phyloP scores from a whole-genome alignment of 2,797 vertebrate genomes.

The Liasis olivaceus region DNA sequence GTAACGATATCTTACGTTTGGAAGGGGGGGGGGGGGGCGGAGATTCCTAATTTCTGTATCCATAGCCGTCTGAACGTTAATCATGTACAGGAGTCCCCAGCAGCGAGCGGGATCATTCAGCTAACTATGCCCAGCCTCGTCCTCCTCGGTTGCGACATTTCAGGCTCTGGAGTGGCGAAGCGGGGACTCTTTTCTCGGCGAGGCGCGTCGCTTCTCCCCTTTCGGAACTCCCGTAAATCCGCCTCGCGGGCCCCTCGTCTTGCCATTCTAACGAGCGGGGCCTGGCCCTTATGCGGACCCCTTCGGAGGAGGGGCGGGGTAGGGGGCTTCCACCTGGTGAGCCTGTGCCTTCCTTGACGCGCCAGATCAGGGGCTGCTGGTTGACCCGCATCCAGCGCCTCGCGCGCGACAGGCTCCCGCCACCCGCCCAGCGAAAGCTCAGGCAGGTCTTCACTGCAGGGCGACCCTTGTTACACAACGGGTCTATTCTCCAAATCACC shows the following conservation, averaged over 20 bases:
- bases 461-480: background rate
- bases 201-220: background rate
- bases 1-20: background rate
- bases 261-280: background rate
- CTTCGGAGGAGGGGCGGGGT: background rate
- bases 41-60: background rate
- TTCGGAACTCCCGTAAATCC: background rate
- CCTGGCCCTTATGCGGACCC: background rate
- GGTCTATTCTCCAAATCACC: background rate
- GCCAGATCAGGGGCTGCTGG: background rate
- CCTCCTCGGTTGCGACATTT: background rate
- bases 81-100: too few relatives aligned
- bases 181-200: background rate
- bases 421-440: background rate
- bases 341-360: background rate
- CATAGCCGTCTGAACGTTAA: background rate
- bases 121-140: background rate
- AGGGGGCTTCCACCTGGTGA: background rate
- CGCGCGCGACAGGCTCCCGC: background rate
- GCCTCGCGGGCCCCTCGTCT: background rate
- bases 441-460: background rate
- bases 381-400: slow-evolving; percentile 13
- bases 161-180: background rate
- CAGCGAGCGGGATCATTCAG: background rate
- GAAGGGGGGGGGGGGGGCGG: background rate